These are phyloP conservation scores for Glyptemys insculpta DNA, from an alignment of 2,797 vertebrate species.

Conservation along the genomic window DNA sequence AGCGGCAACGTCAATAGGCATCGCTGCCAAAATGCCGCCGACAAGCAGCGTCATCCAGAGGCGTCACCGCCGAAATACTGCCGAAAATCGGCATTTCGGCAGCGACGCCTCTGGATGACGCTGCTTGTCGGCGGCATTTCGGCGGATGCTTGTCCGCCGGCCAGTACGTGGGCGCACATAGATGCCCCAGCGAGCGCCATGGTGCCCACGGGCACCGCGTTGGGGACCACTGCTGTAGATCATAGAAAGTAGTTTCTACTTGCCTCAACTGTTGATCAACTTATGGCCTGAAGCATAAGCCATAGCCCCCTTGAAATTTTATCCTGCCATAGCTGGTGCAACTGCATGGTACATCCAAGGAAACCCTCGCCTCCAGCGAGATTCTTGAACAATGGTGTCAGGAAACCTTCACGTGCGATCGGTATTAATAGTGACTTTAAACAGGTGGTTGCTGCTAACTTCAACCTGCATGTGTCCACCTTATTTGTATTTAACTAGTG, in stretches of 20 bases:
- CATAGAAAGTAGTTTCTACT: neutral
- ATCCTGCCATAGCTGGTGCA: neutral
- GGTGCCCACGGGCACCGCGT: too few species aligned
- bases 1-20: too few species aligned
- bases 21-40: too few species aligned
- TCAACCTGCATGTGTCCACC: neutral
- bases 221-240: neutral
- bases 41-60: too few species aligned
- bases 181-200: too few species aligned
- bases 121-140: too few species aligned
- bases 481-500: neutral
- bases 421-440: neutral
- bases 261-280: neutral
- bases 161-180: too few species aligned
- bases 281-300: neutral
- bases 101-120: too few species aligned
- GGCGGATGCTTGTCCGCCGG: too few species aligned
- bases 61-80: too few species aligned
- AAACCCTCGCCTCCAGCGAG: neutral
- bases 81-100: too few species aligned
- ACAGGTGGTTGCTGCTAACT: neutral
- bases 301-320: neutral
- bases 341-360: neutral
- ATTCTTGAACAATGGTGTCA: neutral
- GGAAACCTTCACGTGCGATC: neutral